Evolutionary conservation across 2,797 vertebrate genomes (phyloP).

Genomic region (Allenopithecus nigroviridis): DNA sequence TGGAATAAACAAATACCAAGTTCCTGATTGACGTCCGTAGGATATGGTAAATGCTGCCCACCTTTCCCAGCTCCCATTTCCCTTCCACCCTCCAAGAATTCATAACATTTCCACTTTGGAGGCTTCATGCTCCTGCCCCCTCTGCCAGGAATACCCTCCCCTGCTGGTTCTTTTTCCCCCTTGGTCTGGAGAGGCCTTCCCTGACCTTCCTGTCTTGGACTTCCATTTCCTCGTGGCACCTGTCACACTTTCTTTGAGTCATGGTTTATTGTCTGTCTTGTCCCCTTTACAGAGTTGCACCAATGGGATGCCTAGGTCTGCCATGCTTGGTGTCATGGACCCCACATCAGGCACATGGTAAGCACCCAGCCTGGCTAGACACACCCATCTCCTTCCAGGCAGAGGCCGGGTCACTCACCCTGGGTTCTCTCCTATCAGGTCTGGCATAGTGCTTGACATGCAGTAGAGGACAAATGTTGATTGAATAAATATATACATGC

Average conservation of each 20-base stretch:
- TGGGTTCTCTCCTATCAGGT: not conserved
- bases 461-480: not conserved
- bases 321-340: not conserved
- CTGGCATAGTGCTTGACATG: too few species aligned
- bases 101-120: not conserved
- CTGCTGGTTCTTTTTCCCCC: not conserved
- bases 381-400: too few species aligned
- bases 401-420: not conserved
- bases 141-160: not conserved
- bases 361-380: not conserved
- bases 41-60: too few species aligned
- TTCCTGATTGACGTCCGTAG: not conserved
- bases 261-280: not conserved
- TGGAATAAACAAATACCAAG: not conserved
- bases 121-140: not conserved
- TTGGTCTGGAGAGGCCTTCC: not conserved
- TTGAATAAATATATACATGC: not conserved
- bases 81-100: not conserved
- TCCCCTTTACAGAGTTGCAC: not conserved
- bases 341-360: rapidly evolving
- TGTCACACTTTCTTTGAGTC: not conserved
- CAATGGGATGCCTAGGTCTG: not conserved
- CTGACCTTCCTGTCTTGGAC: not conserved
- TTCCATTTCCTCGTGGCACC: not conserved
- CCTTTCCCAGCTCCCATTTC: not conserved